phyloP scores from a whole-genome alignment of 2,888 invertebrate species.

The Ormyrus thymus region DNA sequence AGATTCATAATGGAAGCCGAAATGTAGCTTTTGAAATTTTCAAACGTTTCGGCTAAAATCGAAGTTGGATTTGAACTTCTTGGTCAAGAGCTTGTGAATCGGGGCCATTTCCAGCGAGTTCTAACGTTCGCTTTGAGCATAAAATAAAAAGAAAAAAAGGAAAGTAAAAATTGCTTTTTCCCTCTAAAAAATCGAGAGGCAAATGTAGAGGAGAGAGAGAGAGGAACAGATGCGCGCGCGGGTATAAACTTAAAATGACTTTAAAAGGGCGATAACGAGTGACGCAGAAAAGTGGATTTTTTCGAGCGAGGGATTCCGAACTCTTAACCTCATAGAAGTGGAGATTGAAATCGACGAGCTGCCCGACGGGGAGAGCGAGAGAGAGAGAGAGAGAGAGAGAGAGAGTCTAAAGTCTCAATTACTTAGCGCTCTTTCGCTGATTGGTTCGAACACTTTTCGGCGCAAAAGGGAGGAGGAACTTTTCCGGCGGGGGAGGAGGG shows the following conservation, averaged over 20 bases:
- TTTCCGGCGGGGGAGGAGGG: slow-evolving; percentile 4
- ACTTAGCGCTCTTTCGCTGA: slow-evolving; percentile 54
- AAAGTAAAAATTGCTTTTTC: no score
- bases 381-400: slow-evolving; percentile 32
- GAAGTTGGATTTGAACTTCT: no score
- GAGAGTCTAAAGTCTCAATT: slow-evolving; percentile 55
- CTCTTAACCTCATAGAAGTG: slow-evolving; percentile 52
- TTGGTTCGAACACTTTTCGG: slow-evolving; percentile 54
- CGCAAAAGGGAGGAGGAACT: slow-evolving; percentile 9
- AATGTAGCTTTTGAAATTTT: no score
- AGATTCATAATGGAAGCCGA: no score
- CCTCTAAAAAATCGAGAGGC: no score
- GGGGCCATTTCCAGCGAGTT: no score
- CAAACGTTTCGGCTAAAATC: no score
- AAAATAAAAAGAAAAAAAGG: no score
- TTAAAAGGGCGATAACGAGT: slow-evolving; percentile 54
- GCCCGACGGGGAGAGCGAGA: slow-evolving; percentile 2
- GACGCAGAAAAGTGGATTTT: slow-evolving; percentile 53
- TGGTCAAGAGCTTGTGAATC: no score
- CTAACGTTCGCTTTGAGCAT: no score
- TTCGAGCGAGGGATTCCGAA: slow-evolving; percentile 50
- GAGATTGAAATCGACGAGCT: slow-evolving; percentile 51
- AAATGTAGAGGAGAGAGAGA: background rate
- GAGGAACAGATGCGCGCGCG: slow-evolving; percentile 21
- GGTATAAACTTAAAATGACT: slow-evolving; percentile 52